Evolutionary conservation across 2,113 vertebrate genomes (phyloP).

Genomic region (Xyliphius kryptos): DNA sequence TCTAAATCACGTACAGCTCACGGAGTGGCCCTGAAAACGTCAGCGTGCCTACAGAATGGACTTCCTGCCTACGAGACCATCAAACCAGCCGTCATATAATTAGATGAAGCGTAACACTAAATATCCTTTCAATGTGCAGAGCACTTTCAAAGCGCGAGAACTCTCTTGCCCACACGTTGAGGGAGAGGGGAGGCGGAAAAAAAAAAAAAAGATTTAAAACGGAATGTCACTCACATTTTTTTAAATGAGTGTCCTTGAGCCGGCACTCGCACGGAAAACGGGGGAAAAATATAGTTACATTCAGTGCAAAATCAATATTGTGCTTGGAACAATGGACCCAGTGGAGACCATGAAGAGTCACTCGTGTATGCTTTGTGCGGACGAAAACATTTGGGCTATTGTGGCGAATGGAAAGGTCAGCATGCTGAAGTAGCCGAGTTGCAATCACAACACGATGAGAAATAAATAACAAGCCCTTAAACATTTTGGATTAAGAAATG

Average conservation of each 20-base stretch:
- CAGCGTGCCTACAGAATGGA: background rate
- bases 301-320: slow-evolving; percentile 28
- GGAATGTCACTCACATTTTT: slow-evolving; percentile 31
- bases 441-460: slow-evolving; percentile 23
- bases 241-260: slow-evolving; percentile 33
- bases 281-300: slow-evolving; percentile 10
- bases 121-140: slow-evolving; percentile 7
- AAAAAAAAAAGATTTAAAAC: background rate
- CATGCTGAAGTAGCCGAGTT: slow-evolving; percentile 16
- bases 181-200: background rate
- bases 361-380: slow-evolving; percentile 18
- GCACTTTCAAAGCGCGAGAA: slow-evolving; percentile 35
- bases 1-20: too few species aligned
- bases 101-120: slow-evolving; percentile 13
- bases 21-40: too few species aligned
- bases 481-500: slow-evolving; percentile 6
- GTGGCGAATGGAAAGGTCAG: slow-evolving; percentile 24
- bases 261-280: background rate
- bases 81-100: slow-evolving; percentile 14
- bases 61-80: background rate
- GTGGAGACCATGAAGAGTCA: slow-evolving; percentile 24
- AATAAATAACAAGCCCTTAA: slow-evolving; percentile 22
- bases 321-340: slow-evolving; percentile 19
- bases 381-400: slow-evolving; percentile 27
- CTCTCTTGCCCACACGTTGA: background rate